phyloP scores from a whole-genome alignment of 1,140 invertebrate genomes.

The Drosophila pallidifrons region DNA sequence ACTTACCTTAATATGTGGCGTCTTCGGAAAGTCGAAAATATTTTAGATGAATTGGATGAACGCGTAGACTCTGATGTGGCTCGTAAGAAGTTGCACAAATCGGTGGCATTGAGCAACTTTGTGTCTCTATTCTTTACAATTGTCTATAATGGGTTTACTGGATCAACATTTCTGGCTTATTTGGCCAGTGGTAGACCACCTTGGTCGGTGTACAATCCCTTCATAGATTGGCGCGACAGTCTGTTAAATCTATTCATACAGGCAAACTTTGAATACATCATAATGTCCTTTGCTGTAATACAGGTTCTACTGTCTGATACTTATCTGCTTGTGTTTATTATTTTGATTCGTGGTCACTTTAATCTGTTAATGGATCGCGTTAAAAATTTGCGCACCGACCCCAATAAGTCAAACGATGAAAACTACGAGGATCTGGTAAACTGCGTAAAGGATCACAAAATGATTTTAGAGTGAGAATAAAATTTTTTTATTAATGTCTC shows the following conservation, averaged over 20 bases:
- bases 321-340: conserved; percentile 24
- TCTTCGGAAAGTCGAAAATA: conserved; percentile 25
- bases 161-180: conserved; percentile 18
- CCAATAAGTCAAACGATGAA: conserved; percentile 6
- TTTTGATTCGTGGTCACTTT: conserved; percentile 26
- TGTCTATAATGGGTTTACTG: conserved; percentile 29
- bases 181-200: conserved; percentile 26
- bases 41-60: conserved; percentile 48
- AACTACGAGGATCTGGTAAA: conserved; percentile 22
- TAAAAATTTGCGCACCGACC: background rate
- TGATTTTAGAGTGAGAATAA: conserved; percentile 13
- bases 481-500: background rate
- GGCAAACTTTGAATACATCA: conserved; percentile 13
- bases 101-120: conserved; percentile 45
- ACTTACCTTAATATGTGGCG: conserved; percentile 46
- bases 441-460: conserved; percentile 25
- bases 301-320: conserved; percentile 12
- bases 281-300: conserved; percentile 9
- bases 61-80: conserved; percentile 9
- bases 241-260: background rate
- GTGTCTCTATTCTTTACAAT: conserved; percentile 35
- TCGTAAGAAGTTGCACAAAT: conserved; percentile 32
- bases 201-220: conserved; percentile 21
- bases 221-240: conserved; percentile 21
- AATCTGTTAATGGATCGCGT: conserved; percentile 12